Percentiles rank a stretch among this genome's conserved stretches.
Evolutionary conservation across 2,888 invertebrate genomes (phyloP).

Genomic region (Sympetrum striolatum): DNA sequence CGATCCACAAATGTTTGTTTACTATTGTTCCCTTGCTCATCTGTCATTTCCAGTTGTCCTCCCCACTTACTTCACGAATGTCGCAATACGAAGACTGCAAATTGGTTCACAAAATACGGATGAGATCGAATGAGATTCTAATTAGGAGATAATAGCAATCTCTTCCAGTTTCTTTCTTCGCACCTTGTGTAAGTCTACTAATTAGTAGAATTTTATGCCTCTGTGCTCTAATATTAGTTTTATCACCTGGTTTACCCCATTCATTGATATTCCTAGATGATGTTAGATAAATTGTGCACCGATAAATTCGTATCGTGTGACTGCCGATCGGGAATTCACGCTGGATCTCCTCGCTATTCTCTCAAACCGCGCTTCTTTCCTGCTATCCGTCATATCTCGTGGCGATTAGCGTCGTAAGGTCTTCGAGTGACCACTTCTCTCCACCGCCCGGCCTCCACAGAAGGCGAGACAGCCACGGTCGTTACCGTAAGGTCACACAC

Average conservation of each 20-base stretch:
- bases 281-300: too few relatives aligned
- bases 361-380: not conserved
- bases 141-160: not conserved
- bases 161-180: not conserved
- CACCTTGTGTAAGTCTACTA: not conserved
- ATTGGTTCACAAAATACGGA: slow-evolving; percentile 14
- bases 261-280: too few relatives aligned
- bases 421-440: slow-evolving; percentile 19
- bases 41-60: slow-evolving; percentile 34
- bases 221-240: too few relatives aligned
- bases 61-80: slow-evolving; percentile 1
- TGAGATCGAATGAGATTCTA: not conserved
- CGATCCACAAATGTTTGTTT: slow-evolving; percentile 30
- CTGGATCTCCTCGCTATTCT: not conserved
- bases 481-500: slow-evolving; percentile 32
- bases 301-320: too few relatives aligned
- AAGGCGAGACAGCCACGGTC: slow-evolving; percentile 41
- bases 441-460: slow-evolving; percentile 24
- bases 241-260: too few relatives aligned
- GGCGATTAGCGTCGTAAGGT: slow-evolving; percentile 21
- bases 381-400: not conserved
- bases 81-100: slow-evolving; percentile 18
- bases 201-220: not conserved
- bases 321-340: too few relatives aligned
- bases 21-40: slow-evolving; percentile 15